Evolutionary conservation across 2,797 vertebrate species (phyloP).

Genomic region (Cuniculus paca): DNA sequence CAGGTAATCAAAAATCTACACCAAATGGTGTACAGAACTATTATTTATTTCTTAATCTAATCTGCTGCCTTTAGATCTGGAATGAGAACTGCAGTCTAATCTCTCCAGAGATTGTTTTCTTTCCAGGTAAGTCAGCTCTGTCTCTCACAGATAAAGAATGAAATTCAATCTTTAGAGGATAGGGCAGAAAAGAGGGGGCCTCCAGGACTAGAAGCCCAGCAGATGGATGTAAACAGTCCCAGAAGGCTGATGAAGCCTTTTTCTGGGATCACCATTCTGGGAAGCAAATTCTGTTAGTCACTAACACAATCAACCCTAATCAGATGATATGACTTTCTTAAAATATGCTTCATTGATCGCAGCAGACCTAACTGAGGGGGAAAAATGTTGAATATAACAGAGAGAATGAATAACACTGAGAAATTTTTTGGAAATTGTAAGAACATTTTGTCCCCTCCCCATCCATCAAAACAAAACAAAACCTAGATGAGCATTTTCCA

Average conservation of each 20-base stretch:
- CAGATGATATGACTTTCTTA: neutral
- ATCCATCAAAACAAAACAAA: neutral
- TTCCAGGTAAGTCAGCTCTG: slow-evolving; percentile 63
- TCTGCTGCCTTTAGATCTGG: slow-evolving; percentile 67
- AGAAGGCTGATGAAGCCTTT: slow-evolving; percentile 6
- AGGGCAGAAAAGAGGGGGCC: neutral
- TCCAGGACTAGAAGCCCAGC: neutral
- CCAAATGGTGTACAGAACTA: slow-evolving; percentile 52
- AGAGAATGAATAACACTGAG: slow-evolving; percentile 31
- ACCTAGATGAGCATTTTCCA: slow-evolving; percentile 39
- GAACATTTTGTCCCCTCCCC: neutral
- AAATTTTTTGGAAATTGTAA: neutral
- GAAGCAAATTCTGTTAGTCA: neutral
- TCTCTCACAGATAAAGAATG: slow-evolving; percentile 58
- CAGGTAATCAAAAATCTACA: slow-evolving; percentile 47
- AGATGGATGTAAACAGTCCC: neutral
- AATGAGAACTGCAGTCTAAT: slow-evolving; percentile 75
- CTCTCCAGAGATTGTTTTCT: slow-evolving; percentile 64
- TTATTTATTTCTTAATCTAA: slow-evolving; percentile 74
- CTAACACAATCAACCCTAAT: neutral
- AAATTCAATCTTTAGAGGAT: slow-evolving; percentile 65
- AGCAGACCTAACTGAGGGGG: neutral
- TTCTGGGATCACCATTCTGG: neutral
- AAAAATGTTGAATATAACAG: neutral
- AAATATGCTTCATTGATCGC: neutral